phyloP scores from a whole-genome alignment of 2,888 invertebrate species.

The Epistrophella euchroma region DNA sequence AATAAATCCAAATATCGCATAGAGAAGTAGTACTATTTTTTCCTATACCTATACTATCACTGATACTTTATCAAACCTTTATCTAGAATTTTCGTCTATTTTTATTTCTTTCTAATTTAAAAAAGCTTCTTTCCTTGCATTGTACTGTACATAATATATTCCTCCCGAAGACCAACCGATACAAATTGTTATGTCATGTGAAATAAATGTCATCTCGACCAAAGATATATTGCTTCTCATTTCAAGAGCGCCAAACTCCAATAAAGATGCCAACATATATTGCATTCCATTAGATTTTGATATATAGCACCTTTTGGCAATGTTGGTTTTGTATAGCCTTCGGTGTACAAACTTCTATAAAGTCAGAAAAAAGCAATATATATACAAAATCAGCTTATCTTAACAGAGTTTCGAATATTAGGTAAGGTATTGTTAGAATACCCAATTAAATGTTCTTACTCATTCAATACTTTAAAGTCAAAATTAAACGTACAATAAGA shows the following conservation, averaged over 20 bases:
- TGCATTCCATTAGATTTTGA: conserved; percentile 62
- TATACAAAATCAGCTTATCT: neutral
- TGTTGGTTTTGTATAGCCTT: neutral
- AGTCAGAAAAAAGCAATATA: neutral
- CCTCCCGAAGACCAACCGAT: neutral
- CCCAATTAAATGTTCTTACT: conserved; percentile 14
- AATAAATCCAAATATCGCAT: neutral
- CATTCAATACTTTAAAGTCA: neutral
- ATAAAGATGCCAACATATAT: conserved; percentile 44
- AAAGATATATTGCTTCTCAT: conserved; percentile 60
- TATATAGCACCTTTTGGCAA: conserved; percentile 43
- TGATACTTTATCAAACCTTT: neutral
- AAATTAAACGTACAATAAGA: neutral
- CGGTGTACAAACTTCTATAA: neutral
- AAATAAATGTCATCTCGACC: conserved; percentile 71
- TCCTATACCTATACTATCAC: neutral
- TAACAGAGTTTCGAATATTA: neutral
- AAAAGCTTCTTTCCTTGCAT: neutral
- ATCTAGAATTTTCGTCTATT: neutral
- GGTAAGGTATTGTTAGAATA: conserved; percentile 9
- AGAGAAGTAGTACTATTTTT: too few species aligned
- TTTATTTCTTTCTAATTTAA: neutral
- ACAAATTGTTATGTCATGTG: conserved; percentile 71
- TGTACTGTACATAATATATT: too few species aligned
- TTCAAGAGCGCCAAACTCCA: conserved; percentile 28